Percentiles rank a stretch among this genome's conserved stretches.
These are phyloP conservation scores for Homarus americanus DNA, from an alignment of 1,140 invertebrate genomes.

Conservation along the genomic window DNA sequence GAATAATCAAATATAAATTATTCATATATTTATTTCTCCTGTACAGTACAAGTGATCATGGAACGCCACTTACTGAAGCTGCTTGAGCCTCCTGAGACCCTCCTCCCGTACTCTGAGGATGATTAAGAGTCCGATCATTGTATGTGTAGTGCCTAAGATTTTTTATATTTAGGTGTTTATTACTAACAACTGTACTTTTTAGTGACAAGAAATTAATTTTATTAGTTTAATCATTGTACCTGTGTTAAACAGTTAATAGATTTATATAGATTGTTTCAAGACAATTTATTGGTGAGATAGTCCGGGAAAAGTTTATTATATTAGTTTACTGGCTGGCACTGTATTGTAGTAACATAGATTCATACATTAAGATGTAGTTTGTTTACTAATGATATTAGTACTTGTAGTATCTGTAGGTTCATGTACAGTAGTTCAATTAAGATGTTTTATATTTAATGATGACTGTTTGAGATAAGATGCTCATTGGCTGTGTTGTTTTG, in stretches of 20 bases:
- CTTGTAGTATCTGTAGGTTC: too few species aligned
- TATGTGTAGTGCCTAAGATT: neutral
- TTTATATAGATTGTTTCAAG: neutral
- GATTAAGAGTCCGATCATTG: neutral
- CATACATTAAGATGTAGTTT: too few species aligned
- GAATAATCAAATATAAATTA: neutral
- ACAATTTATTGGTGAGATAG: too few species aligned
- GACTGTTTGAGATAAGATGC: too few species aligned
- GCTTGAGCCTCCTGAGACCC: constrained; percentile 10
- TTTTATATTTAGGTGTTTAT: neutral
- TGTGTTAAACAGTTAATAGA: neutral
- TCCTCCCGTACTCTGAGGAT: neutral
- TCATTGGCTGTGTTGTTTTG: too few species aligned
- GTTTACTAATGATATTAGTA: too few species aligned
- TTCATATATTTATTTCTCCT: neutral
- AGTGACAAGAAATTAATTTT: neutral
- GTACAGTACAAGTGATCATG: constrained; percentile 3
- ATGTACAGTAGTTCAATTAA: too few species aligned
- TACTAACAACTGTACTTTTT: neutral
- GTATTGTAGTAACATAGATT: too few species aligned
- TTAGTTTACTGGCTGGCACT: too few species aligned
- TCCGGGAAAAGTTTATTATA: too few species aligned
- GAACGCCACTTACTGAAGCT: constrained; percentile 12
- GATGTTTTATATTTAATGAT: too few species aligned
- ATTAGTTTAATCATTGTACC: neutral